Evolutionary conservation across 2,888 invertebrate genomes (phyloP).

Genomic region (Idaea straminata): DNA sequence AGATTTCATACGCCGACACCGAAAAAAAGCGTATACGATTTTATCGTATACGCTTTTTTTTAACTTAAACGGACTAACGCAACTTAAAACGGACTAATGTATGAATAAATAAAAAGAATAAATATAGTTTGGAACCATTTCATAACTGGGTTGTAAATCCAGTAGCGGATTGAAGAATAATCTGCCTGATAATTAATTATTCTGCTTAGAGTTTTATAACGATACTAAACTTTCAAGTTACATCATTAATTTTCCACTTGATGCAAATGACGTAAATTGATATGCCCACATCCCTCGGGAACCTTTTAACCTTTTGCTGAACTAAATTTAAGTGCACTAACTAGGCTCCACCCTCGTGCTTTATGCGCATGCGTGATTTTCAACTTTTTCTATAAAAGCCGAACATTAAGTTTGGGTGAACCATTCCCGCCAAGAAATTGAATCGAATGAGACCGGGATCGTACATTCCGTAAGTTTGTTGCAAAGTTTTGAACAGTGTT

Average conservation of each 20-base stretch:
- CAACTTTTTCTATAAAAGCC: conserved; percentile 55
- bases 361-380: conserved; percentile 53
- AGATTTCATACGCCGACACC: no score
- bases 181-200: background rate
- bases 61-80: no score
- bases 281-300: conserved; percentile 20
- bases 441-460: conserved; percentile 25
- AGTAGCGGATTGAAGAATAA: background rate
- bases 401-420: conserved; percentile 26
- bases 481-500: conserved; percentile 49
- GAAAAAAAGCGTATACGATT: no score
- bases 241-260: conserved; percentile 9
- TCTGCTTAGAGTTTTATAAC: background rate
- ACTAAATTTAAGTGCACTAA: conserved; percentile 51
- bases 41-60: no score
- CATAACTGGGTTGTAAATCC: no score
- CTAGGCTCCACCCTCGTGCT: conserved; percentile 43
- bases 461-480: conserved; percentile 32
- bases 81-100: no score
- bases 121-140: no score
- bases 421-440: conserved; percentile 58
- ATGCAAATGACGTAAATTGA: conserved; percentile 23
- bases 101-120: no score
- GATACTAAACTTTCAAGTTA: conserved; percentile 1
- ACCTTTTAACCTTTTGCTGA: conserved; percentile 24